Evolutionary conservation across 2,113 vertebrate genomes (phyloP).

Genomic region (Cyprinodon variegatus): DNA sequence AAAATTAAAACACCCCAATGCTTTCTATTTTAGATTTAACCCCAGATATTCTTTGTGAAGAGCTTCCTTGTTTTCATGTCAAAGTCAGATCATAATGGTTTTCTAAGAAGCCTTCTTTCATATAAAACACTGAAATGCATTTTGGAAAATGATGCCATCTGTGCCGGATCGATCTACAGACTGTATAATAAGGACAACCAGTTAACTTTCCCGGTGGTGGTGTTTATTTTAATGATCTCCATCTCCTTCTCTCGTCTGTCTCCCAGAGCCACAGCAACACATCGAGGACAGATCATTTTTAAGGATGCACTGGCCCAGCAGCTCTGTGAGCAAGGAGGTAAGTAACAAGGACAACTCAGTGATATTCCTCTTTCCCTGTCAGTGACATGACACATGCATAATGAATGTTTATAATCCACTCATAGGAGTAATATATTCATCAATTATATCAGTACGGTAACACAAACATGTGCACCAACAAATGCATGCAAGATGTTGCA

Average conservation of each 20-base stretch:
- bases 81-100: conserved; percentile 23
- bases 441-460: conserved; percentile 12
- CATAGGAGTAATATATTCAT: conserved; percentile 11
- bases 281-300: conserved; percentile 96
- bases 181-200: conserved; percentile 27
- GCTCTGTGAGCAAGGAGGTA: conserved; percentile 98
- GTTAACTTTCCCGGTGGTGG: conserved; percentile 21
- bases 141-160: conserved; percentile 45
- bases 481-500: neutral
- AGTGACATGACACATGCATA: conserved; percentile 17
- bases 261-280: conserved; percentile 94
- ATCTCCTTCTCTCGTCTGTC: conserved; percentile 23
- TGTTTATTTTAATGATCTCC: conserved; percentile 26
- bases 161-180: conserved; percentile 39
- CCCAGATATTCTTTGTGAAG: neutral
- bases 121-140: conserved; percentile 6
- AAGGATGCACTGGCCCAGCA: conserved; percentile 98
- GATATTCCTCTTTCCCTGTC: neutral
- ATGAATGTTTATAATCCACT: conserved; percentile 3
- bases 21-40: neutral
- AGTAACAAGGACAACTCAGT: conserved; percentile 49
- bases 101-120: conserved; percentile 14
- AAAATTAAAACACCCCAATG: neutral
- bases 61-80: conserved; percentile 2
- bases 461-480: conserved; percentile 13